Evolutionary conservation across 1,140 invertebrate species (phyloP).

Genomic region (Colletes latitarsis): DNA sequence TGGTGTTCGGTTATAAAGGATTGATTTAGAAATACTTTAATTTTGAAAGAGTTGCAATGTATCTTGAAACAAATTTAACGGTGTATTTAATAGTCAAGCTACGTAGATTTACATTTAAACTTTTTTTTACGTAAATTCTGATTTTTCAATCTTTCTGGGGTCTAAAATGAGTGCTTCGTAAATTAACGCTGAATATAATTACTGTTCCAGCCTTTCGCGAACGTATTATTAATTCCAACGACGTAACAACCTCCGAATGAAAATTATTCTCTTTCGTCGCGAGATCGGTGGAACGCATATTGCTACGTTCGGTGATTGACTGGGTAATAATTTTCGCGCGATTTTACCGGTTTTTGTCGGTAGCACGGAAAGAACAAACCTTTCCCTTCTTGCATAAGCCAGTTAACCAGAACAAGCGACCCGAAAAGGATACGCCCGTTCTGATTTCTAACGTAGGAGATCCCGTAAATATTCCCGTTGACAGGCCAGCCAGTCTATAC

Average conservation of each 20-base stretch:
- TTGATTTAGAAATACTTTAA: no score
- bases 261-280: neutral
- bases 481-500: constrained; percentile 66
- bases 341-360: constrained; percentile 34
- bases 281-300: neutral
- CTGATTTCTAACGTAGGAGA: constrained; percentile 60
- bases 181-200: no score
- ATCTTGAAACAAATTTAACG: no score
- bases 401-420: constrained; percentile 54
- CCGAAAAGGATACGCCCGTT: constrained; percentile 64
- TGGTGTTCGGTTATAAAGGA: no score
- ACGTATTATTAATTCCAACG: neutral
- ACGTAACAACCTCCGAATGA: neutral
- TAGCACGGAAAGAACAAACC: constrained; percentile 23
- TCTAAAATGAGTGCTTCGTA: no score
- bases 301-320: constrained; percentile 1
- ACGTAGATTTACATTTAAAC: no score
- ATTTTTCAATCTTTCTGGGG: no score
- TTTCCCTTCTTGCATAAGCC: constrained; percentile 53
- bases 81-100: no score
- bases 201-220: no score
- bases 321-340: constrained; percentile 24
- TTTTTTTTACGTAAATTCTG: no score
- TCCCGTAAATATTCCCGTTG: constrained; percentile 64
- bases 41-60: no score